A percentile compares a stretch with the other conserved stretches of the same genome.
phyloP scores from a whole-genome alignment of 37 sponge, comb jelly and placozoan genomes.

The Chondrosia reniformis region DNA sequence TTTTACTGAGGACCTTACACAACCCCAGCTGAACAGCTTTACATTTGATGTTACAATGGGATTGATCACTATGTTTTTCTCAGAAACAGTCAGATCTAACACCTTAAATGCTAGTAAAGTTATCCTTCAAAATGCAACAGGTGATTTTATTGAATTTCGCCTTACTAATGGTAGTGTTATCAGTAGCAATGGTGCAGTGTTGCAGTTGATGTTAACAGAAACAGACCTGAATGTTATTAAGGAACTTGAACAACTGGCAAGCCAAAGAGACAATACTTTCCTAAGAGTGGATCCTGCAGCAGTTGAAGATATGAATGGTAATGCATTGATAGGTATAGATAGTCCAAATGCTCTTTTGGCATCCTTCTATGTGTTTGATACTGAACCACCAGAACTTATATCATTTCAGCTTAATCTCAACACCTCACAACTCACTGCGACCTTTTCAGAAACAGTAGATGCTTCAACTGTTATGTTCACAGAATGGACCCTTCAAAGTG shows the following conservation, averaged over 20 bases:
- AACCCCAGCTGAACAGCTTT: slow-evolving; percentile 60
- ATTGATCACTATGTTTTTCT: slow-evolving; percentile 62
- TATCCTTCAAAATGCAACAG: slow-evolving; percentile 50
- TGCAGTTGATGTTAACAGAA: slow-evolving; percentile 42
- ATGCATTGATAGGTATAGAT: not conserved
- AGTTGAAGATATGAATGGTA: slow-evolving; percentile 64
- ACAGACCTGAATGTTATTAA: slow-evolving; percentile 60
- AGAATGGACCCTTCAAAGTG: slow-evolving; percentile 34
- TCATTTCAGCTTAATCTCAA: slow-evolving; percentile 65
- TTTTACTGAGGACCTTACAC: slow-evolving; percentile 33
- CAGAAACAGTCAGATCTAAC: slow-evolving; percentile 67
- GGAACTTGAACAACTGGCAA: slow-evolving; percentile 35
- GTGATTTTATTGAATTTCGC: slow-evolving; percentile 26
- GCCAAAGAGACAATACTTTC: slow-evolving; percentile 28
- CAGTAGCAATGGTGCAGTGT: not conserved
- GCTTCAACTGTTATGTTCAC: slow-evolving; percentile 41
- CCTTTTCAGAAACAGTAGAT: slow-evolving; percentile 78
- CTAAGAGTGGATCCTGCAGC: slow-evolving; percentile 29
- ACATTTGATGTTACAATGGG: slow-evolving; percentile 58
- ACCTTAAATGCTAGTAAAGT: slow-evolving; percentile 51
- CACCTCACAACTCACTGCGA: slow-evolving; percentile 55
- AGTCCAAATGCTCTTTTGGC: slow-evolving; percentile 47
- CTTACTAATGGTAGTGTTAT: slow-evolving; percentile 45
- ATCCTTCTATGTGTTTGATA: slow-evolving; percentile 31
- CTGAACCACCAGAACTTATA: slow-evolving; percentile 28